Conservation (phyloP, 2,113 vertebrate genomes). For the Myxocyprinus asiaticus region DNA sequence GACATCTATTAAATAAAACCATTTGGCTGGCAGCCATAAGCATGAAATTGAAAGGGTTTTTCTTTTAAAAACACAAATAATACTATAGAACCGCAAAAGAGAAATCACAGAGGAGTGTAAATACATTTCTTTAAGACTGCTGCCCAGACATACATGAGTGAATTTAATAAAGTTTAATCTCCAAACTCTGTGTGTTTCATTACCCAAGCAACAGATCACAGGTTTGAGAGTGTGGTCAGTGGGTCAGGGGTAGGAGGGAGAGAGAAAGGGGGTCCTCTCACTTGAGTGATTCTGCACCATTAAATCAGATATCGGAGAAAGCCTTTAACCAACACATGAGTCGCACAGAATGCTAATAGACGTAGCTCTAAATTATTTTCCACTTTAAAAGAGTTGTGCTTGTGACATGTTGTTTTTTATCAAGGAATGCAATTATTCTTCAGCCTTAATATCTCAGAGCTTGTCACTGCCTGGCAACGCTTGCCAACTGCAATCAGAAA, state of each 20-base stretch:
- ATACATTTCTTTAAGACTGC: background rate
- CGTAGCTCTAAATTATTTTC: conserved; percentile 88
- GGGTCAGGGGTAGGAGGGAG: background rate
- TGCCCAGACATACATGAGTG: conserved; percentile 37
- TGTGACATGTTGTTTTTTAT: conserved; percentile 95
- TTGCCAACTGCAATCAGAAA: conserved; percentile 99
- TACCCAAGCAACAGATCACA: conserved; percentile 48
- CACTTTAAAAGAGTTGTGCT: conserved; percentile 90
- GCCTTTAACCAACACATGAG: conserved; percentile 80
- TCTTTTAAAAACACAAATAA: background rate
- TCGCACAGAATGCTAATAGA: conserved; percentile 86
- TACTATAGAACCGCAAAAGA: background rate
- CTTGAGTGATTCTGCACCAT: conserved; percentile 57
- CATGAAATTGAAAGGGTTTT: background rate
- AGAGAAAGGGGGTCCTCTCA: conserved; percentile 36
- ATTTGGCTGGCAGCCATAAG: too few species aligned
- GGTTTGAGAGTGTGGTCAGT: conserved; percentile 38
- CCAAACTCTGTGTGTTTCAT: conserved; percentile 38
- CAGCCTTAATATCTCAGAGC: conserved; percentile 98
- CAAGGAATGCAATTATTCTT: conserved; percentile 98
- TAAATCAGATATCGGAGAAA: conserved; percentile 61
- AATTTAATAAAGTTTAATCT: conserved; percentile 42
- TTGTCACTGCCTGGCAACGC: conserved; percentile 89
- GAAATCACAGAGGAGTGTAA: conserved; percentile 49
- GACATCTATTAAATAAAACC: too few species aligned